Evolutionary conservation across 2,113 vertebrate genomes (phyloP).

Genomic region (Callocephalon fimbriatum): DNA sequence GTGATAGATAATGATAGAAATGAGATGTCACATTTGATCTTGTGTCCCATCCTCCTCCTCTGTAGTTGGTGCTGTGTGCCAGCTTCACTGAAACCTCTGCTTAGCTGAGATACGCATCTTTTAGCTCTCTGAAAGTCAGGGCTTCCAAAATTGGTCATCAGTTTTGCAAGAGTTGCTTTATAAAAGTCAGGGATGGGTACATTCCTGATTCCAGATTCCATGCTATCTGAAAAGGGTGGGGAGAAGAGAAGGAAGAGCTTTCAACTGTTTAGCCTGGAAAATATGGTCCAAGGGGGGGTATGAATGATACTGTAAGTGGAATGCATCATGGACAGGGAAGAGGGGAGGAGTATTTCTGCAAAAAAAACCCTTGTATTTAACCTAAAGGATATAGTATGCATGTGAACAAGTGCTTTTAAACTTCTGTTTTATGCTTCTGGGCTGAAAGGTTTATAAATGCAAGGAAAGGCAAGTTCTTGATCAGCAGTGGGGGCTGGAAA

Average conservation of each 20-base stretch:
- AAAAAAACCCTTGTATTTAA: background rate
- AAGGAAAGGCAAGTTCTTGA: background rate
- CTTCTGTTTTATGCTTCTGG: background rate
- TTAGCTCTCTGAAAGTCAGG: background rate
- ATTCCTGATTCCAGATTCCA: background rate
- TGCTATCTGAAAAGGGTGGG: background rate
- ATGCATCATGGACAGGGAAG: background rate
- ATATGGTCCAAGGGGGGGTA: background rate
- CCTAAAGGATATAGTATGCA: background rate
- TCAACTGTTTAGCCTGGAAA: background rate
- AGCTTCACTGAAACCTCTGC: background rate
- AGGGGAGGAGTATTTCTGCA: background rate
- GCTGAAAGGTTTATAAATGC: background rate
- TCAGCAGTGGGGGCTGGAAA: rapidly evolving
- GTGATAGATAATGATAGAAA: background rate
- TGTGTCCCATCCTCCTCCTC: background rate
- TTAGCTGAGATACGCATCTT: background rate
- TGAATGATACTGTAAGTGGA: background rate
- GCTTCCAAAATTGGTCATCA: background rate
- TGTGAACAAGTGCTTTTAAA: background rate
- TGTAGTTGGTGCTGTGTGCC: background rate
- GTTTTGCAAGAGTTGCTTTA: background rate
- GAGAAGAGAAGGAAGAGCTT: background rate
- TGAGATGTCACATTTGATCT: rapidly evolving
- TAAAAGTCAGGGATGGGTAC: background rate